Conservation (phyloP, 2,797 vertebrate genomes). For the Mionectes olivaceus region DNA sequence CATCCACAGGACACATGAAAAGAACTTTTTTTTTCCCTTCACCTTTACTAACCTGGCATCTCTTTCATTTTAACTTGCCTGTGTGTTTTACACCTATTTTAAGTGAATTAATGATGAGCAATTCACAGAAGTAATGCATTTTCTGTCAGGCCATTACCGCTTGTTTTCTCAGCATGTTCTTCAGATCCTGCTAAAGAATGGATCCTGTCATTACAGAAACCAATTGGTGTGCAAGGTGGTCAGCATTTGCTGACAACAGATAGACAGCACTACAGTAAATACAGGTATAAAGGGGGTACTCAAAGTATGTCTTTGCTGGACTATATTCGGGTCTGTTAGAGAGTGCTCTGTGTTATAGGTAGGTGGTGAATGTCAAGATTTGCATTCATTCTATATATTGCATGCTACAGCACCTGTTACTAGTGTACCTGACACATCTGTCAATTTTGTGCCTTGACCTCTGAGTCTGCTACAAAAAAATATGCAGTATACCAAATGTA, state of each 20-base stretch:
- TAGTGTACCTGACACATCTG: background rate
- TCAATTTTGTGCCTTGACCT: background rate
- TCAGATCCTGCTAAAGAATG: conserved; percentile 6
- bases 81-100: background rate
- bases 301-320: background rate
- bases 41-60: background rate
- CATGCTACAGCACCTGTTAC: background rate
- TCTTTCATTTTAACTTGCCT: background rate
- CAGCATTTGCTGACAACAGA: background rate
- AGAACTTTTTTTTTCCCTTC: background rate
- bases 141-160: background rate
- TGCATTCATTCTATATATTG: background rate
- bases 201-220: background rate
- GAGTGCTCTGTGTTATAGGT: background rate
- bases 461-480: background rate
- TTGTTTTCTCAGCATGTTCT: conserved; percentile 30
- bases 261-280: background rate
- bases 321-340: background rate
- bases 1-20: background rate
- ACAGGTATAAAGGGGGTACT: background rate
- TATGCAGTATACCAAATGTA: background rate
- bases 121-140: conserved; percentile 9
- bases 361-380: background rate
- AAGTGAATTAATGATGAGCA: conserved; percentile 31
- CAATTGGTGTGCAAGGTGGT: background rate